phyloP scores from a whole-genome alignment of 2,113 vertebrate genomes.

The Emydura subglobosa region DNA sequence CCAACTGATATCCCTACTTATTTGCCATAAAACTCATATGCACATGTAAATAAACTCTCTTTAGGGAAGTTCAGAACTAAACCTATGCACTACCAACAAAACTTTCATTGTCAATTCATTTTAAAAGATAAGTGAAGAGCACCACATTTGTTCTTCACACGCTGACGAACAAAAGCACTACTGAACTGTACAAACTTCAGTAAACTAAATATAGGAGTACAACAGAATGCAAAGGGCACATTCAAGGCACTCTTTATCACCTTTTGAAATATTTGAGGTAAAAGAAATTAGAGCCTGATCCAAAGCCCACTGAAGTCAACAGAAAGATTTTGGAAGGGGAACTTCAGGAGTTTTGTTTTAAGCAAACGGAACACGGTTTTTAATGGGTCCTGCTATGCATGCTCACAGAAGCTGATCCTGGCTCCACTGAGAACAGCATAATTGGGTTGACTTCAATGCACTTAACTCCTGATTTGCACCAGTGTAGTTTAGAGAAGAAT shows the following conservation, averaged over 20 bases:
- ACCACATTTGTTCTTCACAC: conserved; percentile 32
- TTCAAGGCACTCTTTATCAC: conserved; percentile 24
- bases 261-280: conserved; percentile 12
- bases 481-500: neutral
- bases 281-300: neutral
- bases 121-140: conserved; percentile 63
- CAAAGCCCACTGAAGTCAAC: conserved; percentile 47
- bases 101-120: conserved; percentile 69
- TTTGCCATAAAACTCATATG: conserved; percentile 44
- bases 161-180: conserved; percentile 56
- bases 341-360: conserved; percentile 49
- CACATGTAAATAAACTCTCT: conserved; percentile 54
- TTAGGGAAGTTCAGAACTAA: conserved; percentile 26
- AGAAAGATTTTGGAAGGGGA: conserved; percentile 38
- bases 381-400: conserved; percentile 15
- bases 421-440: conserved; percentile 4
- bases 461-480: neutral
- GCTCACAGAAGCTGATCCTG: conserved; percentile 28
- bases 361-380: neutral
- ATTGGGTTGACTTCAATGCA: neutral
- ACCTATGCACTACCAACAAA: conserved; percentile 33
- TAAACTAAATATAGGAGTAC: conserved; percentile 53
- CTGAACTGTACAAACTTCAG: conserved; percentile 70
- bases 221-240: conserved; percentile 57
- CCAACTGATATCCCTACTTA: conserved; percentile 46